A percentile compares a stretch with the other conserved stretches of the same genome.
phyloP scores from a whole-genome alignment of 1,140 invertebrate genomes.

The Apis laboriosa region DNA sequence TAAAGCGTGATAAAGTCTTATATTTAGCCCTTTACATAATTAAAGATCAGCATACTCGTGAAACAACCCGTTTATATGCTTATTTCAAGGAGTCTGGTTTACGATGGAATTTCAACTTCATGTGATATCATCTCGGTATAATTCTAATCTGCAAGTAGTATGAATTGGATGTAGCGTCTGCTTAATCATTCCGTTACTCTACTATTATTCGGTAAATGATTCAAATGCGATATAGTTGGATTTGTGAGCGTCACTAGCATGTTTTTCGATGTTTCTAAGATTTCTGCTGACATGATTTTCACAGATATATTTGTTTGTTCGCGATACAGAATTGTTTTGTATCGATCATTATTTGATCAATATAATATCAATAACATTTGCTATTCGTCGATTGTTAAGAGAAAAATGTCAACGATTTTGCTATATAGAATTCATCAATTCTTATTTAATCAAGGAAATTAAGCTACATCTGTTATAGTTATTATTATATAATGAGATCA shows the following conservation, averaged over 20 bases:
- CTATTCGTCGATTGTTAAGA: neutral
- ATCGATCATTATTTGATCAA: neutral
- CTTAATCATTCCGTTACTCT: conserved; percentile 7
- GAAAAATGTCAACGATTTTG: too few relatives aligned
- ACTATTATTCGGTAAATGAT: conserved; percentile 18
- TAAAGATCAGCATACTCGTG: neutral
- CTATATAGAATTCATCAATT: too few relatives aligned
- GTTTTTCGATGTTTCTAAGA: neutral
- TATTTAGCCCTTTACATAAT: too few relatives aligned
- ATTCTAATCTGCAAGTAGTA: neutral
- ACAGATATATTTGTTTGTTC: neutral
- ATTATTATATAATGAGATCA: too few relatives aligned
- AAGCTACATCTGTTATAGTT: too few relatives aligned
- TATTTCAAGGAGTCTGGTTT: neutral
- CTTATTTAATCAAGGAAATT: too few relatives aligned
- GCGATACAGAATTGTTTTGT: neutral
- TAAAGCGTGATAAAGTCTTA: neutral
- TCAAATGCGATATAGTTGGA: neutral
- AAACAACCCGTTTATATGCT: neutral
- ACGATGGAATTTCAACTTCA: conserved; percentile 8
- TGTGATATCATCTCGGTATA: neutral
- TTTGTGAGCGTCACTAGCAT: too few relatives aligned
- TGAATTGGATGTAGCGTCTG: conserved; percentile 2
- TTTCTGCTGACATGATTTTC: neutral
- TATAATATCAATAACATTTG: neutral